phyloP scores from a whole-genome alignment of 2,797 vertebrate genomes.

The Sebastes diaconus region DNA sequence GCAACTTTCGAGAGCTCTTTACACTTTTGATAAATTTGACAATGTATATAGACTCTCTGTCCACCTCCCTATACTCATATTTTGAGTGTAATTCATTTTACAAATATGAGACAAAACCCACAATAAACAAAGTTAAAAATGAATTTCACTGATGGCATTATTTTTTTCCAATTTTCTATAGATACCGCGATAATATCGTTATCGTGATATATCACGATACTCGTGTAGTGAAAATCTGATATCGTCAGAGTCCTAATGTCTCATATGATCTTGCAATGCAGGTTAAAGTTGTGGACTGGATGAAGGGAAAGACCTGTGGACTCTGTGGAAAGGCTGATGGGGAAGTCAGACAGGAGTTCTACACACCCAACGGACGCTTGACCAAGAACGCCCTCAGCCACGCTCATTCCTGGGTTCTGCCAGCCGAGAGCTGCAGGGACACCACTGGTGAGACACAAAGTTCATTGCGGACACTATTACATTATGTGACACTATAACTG shows the following conservation, averaged over 20 bases:
- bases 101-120: too few relatives aligned
- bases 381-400: conserved; percentile 79
- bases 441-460: conserved; percentile 54
- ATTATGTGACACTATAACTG: neutral
- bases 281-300: conserved; percentile 84
- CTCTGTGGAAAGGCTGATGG: conserved; percentile 86
- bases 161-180: too few relatives aligned
- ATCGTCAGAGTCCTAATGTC: neutral
- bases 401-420: conserved; percentile 84
- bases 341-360: conserved; percentile 80
- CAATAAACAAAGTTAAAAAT: too few relatives aligned
- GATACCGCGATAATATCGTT: too few relatives aligned
- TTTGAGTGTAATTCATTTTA: too few relatives aligned
- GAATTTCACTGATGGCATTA: too few relatives aligned
- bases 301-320: conserved; percentile 85
- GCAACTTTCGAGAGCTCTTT: neutral
- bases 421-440: conserved; percentile 79
- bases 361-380: conserved; percentile 76
- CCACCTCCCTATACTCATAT: too few relatives aligned
- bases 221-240: too few relatives aligned
- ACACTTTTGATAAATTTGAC: neutral
- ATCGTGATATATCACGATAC: too few relatives aligned
- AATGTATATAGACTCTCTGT: neutral
- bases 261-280: conserved; percentile 4
- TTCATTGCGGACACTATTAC: neutral